Evolutionary conservation across 2,888 invertebrate species (phyloP).

Genomic region (Eupelmus urozonus): DNA sequence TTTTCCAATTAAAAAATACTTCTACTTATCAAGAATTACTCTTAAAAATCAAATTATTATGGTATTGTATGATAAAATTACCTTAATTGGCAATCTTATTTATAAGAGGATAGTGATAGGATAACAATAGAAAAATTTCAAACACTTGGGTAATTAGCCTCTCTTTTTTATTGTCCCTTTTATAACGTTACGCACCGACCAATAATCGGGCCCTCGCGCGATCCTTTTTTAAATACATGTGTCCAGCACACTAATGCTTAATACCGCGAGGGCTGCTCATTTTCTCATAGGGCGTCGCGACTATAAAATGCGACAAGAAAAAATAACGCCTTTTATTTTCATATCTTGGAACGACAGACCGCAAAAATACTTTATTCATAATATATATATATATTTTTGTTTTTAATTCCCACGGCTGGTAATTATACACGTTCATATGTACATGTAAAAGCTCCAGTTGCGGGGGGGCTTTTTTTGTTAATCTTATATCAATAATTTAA

Average conservation of each 20-base stretch:
- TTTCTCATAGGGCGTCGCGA: conserved; percentile 2
- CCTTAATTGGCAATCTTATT: too few species aligned
- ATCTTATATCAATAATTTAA: not conserved
- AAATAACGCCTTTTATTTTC: not conserved
- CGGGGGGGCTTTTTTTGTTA: not conserved
- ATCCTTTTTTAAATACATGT: not conserved
- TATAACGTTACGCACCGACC: conserved; percentile 30
- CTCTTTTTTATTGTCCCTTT: conserved; percentile 47
- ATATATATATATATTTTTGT: not conserved
- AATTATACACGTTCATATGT: conserved; percentile 17
- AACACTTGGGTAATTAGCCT: conserved; percentile 37
- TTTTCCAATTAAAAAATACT: too few species aligned
- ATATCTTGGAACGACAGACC: conserved; percentile 39
- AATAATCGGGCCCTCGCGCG: not conserved
- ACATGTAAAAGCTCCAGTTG: conserved; percentile 33
- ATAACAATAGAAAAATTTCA: not conserved
- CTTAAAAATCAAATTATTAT: too few species aligned
- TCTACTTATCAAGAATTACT: too few species aligned
- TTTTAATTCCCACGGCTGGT: conserved; percentile 12
- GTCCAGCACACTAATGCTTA: not conserved
- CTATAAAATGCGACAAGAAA: conserved; percentile 23
- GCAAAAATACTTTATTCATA: conserved; percentile 42
- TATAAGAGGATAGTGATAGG: too few species aligned
- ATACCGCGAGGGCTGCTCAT: not conserved
- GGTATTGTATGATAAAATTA: too few species aligned